Evolutionary conservation across 2,888 invertebrate genomes (phyloP), one percentile per base, ranked within the genome.

Genomic region (Julus scandinavius): DNA sequence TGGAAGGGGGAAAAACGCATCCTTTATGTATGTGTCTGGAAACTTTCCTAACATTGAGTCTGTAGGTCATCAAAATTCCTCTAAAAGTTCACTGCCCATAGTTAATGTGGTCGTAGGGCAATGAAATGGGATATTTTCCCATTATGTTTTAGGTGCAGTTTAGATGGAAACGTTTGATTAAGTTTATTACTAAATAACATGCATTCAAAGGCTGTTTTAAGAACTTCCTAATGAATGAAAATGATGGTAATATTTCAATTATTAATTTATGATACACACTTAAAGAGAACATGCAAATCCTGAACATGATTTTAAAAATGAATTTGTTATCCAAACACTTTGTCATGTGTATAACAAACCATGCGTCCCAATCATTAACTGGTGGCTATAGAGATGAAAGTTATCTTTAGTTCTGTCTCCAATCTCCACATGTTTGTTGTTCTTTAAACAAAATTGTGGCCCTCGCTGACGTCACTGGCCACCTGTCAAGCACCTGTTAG

Each of bases 31-130:
- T 17, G 54, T 54, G 54, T 54, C 54, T 72, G 63, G 20, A 72
- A 72, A 72, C 63, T 72, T 72, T 72, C 63, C 63, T 72, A 72
- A 72, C n/a, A 72, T 3, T 72, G 20, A 6, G 63, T 72, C n/a
- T 45, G 45, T n/a, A 63, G 6, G 63, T 20, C 63, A 72, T 7
- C 6, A 7, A 6, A 72, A 72, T 72, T 72, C 20, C 20, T 72
- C 20, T 29, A 72, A 72, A 72, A 20, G 63, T 20, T 72, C 63
- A 72, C 20, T 5, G 20, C 63, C 63, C 45, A 45, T 20, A 17
- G 7, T 72, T 20, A 72, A 72, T 72, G 20, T n/a, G 63, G 11
- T 72, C 20, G 20, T 72, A 72, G 20, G 63, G 17, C 63, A 9
- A 7, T 72, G 63, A n/a, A 58, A 72, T 72, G 0, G 9, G 9